A percentile compares a stretch with the other conserved stretches of the same genome.
Evolutionary conservation across 2,797 vertebrate genomes (phyloP).

Genomic region (Pseudochirops corinnae): DNA sequence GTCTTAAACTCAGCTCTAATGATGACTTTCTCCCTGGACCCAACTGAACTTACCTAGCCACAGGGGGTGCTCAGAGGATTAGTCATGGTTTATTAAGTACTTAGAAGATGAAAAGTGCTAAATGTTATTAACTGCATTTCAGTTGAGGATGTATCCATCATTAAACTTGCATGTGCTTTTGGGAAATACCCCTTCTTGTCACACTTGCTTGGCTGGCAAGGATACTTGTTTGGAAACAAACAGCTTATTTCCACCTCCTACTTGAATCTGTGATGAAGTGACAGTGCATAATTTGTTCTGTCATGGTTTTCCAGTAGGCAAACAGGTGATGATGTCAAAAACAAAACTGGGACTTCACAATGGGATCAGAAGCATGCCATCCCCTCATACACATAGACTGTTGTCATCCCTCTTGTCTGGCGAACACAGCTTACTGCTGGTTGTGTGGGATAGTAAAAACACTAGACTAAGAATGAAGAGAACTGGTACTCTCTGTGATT

Average conservation of each 20-base stretch:
- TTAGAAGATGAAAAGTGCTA: neutral
- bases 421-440: neutral
- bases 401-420: neutral
- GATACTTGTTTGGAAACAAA: constrained; percentile 4
- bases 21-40: neutral
- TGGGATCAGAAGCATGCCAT: neutral
- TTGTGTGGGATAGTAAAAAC: neutral
- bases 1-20: neutral
- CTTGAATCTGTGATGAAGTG: neutral
- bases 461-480: neutral
- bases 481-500: neutral
- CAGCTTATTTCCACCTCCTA: neutral
- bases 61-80: neutral
- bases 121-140: neutral
- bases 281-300: neutral
- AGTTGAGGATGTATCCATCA: neutral
- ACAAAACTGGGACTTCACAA: neutral
- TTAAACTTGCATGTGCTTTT: neutral
- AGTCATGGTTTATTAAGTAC: neutral
- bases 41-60: neutral
- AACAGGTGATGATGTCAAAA: neutral
- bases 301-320: neutral
- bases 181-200: neutral
- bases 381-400: neutral
- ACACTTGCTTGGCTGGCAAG: neutral